Base-by-base conservation (phyloP, 2,888 invertebrate genomes). In the Cylloceria caligata region DNA sequence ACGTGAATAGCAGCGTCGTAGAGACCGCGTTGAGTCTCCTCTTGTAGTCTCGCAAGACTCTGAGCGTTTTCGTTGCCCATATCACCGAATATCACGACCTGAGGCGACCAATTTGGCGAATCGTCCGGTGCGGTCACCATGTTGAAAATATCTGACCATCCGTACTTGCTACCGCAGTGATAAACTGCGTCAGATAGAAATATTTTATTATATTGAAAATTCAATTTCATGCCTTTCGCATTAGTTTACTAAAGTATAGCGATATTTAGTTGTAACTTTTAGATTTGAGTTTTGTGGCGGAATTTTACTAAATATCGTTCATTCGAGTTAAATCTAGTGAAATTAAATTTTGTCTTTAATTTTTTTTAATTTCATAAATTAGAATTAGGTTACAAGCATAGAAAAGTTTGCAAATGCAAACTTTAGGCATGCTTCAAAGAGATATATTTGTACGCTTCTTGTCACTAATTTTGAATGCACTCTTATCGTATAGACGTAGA, bases 31-130 rank as follows among this genome's bases (percentile, higher is more conserved):
- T 98, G 96, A 0, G 97, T 95, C 89, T 99, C 98, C 87, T 96
- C 94, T 93, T 98, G 98, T 6, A 99, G 93, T 83, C 97, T 94
- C 0, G 96, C 95, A 73, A 99, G 93, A 0, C 98, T 97, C 87
- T 97, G 96, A 0, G 98, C 98, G 93, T 99, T 99, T 86, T 95
- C 96, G 91, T 97, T 97, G 36, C 99, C 99, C 96, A 99, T 96
- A 92, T 99, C 99, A 0, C 99, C 99, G 90, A 96, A 99, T 87
- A 99, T 95, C 30, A 97, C 98, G 49, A 98, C 93, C 19, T 95
- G 94, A 0, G 98, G 97, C 19, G 95, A 94, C 98, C 98, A 98
- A 84, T 95, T 90, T n/a, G 94, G 90, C 27, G 94, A 94, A 13
- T 95, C 94, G 0, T 93, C 92, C 0, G 96, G 96, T 0, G 95